Conservation (phyloP, 1,140 invertebrate genomes). For the Macrosteles quadrilineatus region DNA sequence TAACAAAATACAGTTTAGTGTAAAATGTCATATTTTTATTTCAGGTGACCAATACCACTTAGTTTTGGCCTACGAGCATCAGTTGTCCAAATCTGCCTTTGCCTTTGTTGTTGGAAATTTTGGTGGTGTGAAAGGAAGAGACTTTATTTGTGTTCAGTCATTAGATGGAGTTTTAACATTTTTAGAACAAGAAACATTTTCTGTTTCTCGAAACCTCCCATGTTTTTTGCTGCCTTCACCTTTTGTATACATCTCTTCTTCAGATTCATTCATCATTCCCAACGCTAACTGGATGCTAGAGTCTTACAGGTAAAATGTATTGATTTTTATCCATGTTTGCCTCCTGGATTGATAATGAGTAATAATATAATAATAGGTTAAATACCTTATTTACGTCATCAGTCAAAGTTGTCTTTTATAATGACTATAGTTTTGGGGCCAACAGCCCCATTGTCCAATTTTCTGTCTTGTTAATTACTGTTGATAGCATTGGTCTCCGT, state of each 20-base stretch:
- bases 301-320: conserved; percentile 70
- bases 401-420: too few relatives aligned
- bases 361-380: too few relatives aligned
- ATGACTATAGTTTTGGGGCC: too few relatives aligned
- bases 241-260: conserved; percentile 70
- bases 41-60: conserved; percentile 65
- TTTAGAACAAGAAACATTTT: conserved; percentile 85
- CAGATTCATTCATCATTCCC: conserved; percentile 77
- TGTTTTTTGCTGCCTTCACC: conserved; percentile 78
- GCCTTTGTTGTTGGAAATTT: conserved; percentile 78
- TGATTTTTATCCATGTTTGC: too few relatives aligned
- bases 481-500: too few relatives aligned
- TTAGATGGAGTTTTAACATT: conserved; percentile 81
- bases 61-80: conserved; percentile 64
- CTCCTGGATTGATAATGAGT: too few relatives aligned
- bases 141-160: conserved; percentile 85
- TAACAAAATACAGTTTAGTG: neutral
- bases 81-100: conserved; percentile 61
- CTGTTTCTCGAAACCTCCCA: conserved; percentile 72
- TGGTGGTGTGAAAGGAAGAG: conserved; percentile 72
- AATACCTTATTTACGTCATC: too few relatives aligned
- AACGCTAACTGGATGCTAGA: conserved; percentile 74
- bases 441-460: too few relatives aligned
- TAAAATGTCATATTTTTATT: conserved; percentile 37
- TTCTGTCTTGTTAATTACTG: too few relatives aligned